phyloP scores from a whole-genome alignment of 2,113 vertebrate species.

The Periophthalmodon schlosseri region DNA sequence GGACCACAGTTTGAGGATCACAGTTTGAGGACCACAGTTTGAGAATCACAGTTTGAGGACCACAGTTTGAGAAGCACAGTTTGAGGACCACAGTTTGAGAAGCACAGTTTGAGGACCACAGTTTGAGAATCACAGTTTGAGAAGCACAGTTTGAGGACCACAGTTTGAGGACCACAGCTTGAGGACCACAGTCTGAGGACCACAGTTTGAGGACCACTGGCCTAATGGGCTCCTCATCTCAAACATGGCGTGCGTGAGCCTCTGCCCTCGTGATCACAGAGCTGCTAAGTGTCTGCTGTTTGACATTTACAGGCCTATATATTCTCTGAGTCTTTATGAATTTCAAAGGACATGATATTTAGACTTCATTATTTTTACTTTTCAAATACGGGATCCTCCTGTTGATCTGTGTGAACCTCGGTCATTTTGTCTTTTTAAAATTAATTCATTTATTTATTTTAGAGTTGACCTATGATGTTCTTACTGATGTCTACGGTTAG shows the following conservation, averaged over 20 bases:
- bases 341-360: not conserved
- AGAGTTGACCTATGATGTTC: not conserved
- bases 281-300: not conserved
- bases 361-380: not conserved
- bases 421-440: not conserved
- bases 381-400: not conserved
- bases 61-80: too few species aligned
- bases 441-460: not conserved
- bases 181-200: too few species aligned
- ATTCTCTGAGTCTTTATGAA: not conserved
- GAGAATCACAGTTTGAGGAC: too few species aligned
- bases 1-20: too few species aligned
- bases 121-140: too few species aligned
- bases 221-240: too few species aligned
- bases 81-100: too few species aligned
- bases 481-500: not conserved
- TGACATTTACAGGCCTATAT: not conserved
- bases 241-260: not conserved
- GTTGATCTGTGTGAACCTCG: not conserved
- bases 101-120: too few species aligned
- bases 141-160: too few species aligned
- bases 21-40: too few species aligned
- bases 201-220: too few species aligned
- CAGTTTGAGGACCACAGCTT: too few species aligned
- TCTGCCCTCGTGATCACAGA: not conserved